Evolutionary conservation across 2,888 invertebrate genomes (phyloP).

Genomic region (Agonum fuliginosum): DNA sequence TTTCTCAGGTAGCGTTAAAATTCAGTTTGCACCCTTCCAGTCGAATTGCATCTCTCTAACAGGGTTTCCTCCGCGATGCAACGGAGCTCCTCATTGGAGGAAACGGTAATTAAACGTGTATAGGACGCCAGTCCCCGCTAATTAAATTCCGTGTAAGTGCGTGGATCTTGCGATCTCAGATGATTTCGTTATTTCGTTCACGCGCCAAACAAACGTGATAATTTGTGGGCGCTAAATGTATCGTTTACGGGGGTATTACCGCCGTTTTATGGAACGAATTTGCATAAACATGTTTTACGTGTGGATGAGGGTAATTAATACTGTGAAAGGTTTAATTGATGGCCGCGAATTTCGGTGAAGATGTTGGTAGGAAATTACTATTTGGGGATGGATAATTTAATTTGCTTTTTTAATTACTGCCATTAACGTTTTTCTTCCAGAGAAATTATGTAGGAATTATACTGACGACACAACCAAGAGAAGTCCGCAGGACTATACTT

Average conservation of each 20-base stretch:
- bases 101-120: constrained; percentile 14
- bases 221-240: constrained; percentile 24
- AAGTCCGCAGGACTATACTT: too few relatives aligned
- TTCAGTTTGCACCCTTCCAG: constrained; percentile 13
- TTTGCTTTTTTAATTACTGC: constrained; percentile 15
- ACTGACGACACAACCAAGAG: too few relatives aligned
- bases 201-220: not conserved
- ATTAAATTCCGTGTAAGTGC: constrained; percentile 11
- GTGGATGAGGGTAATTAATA: constrained; percentile 42
- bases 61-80: constrained; percentile 20
- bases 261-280: constrained; percentile 25
- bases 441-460: too few relatives aligned
- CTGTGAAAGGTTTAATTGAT: constrained; percentile 33
- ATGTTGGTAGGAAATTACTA: not conserved
- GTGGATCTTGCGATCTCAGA: not conserved
- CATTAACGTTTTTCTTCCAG: constrained; percentile 11
- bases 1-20: constrained; percentile 30
- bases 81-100: not conserved
- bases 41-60: constrained; percentile 31
- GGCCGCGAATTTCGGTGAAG: constrained; percentile 14
- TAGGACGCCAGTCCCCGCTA: constrained; percentile 4
- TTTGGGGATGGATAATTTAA: constrained; percentile 14
- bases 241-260: constrained; percentile 29
- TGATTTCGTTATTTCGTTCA: not conserved
- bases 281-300: constrained; percentile 34